Base-by-base conservation (phyloP, 2,113 vertebrate species). In the Rhombomys opimus region DNA sequence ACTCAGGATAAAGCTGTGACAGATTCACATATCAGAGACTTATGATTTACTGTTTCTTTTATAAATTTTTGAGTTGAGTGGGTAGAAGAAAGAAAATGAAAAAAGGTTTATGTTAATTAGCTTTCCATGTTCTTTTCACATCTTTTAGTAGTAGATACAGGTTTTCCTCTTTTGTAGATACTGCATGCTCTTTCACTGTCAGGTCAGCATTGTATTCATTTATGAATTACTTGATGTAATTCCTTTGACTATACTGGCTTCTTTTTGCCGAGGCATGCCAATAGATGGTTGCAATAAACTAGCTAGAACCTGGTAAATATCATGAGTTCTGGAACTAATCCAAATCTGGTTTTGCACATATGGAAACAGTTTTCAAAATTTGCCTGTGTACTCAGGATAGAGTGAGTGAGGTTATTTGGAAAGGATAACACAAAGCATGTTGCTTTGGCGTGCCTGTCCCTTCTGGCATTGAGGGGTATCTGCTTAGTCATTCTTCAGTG, bases 31-130 rank as follows among this genome's bases (percentile, higher is more conserved):
- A 86, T 22, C 86, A 46, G 63, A 92, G 50, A 65, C 35, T 81
- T n/a, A 54, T 41, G 27, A 32, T 6, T 77, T 91, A 23, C 54
- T 30, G 57, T 86, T 90, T 59, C 61, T 81, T 59, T 35, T 78
- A 54, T 88, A 72, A 57, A 73, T 65, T 73, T 95, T 76, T 95
- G 65, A 75, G 65, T 63, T 87, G 38, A 80, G 27, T 91, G 41
- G 59, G 50, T 80, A 23, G 70, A 70, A 73, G 59, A 38, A 57
- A 80, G 20, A 75, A 85, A 89, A 85, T 32, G 25, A 35, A 54
- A 46, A 38, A 72, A 86, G 46, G 14, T 20, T 73, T 89, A 17
- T 30, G 72, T 63, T 50, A 86, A 92, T 67, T 68, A n/a, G 11
- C 8, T 84, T 85, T 7, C 12, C 38, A 3, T 59, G 59, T 65